These are phyloP conservation scores for Columba livia DNA, from an alignment of 2,113 vertebrate species.

Conservation along the genomic window DNA sequence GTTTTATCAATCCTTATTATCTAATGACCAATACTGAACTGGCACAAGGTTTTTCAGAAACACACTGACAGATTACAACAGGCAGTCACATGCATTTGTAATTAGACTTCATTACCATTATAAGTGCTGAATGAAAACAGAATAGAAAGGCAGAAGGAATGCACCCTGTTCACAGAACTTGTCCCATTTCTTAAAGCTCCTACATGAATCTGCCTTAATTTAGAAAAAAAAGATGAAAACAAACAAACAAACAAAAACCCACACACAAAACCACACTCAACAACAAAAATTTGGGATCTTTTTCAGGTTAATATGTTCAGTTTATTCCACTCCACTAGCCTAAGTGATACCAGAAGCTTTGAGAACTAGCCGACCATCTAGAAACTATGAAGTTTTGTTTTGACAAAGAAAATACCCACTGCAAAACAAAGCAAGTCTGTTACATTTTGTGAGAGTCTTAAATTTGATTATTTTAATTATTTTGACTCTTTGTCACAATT, in stretches of 20 bases:
- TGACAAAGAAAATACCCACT: not conserved
- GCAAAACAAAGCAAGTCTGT: not conserved
- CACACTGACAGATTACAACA: constrained; percentile 74
- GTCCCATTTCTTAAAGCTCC: not conserved
- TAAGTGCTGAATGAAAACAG: constrained; percentile 77
- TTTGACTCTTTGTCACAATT: not conserved
- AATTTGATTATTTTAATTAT: not conserved
- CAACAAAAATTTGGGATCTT: not conserved
- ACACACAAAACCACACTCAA: not conserved
- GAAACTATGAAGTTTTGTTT: not conserved
- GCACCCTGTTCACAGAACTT: not conserved
- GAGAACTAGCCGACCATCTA: not conserved
- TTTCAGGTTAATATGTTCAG: not conserved
- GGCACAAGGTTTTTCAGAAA: constrained; percentile 76
- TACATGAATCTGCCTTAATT: not conserved
- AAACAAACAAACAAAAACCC: not conserved
- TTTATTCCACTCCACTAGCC: not conserved
- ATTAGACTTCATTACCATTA: constrained; percentile 88
- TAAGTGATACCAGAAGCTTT: not conserved
- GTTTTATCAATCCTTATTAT: constrained; percentile 89
- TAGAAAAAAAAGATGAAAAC: not conserved
- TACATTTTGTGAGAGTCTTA: not conserved
- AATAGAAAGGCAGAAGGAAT: constrained; percentile 50
- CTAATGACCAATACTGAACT: constrained; percentile 82
- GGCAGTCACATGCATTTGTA: constrained; percentile 86